phyloP scores from a whole-genome alignment of 2,888 invertebrate genomes.

The Emmelina monodactyla region DNA sequence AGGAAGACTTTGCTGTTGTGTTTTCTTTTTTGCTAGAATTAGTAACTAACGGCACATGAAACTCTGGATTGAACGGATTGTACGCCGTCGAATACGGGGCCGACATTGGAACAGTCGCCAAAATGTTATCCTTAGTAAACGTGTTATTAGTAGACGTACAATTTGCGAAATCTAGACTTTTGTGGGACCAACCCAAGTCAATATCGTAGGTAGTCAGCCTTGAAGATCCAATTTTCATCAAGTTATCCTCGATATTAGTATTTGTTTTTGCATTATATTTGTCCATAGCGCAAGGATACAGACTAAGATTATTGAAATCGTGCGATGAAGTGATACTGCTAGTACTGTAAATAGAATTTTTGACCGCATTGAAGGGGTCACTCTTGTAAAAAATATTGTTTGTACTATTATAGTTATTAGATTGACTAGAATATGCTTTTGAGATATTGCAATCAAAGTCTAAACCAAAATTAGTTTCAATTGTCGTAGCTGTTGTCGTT shows the following conservation, averaged over 20 bases:
- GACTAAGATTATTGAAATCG: slow-evolving; percentile 48
- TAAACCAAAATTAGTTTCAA: slow-evolving; percentile 39
- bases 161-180: slow-evolving; percentile 53
- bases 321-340: slow-evolving; percentile 52
- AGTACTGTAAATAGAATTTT: slow-evolving; percentile 52
- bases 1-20: slow-evolving; percentile 34
- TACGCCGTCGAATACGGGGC: slow-evolving; percentile 43
- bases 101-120: slow-evolving; percentile 31
- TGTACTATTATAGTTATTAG: slow-evolving; percentile 30
- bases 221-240: slow-evolving; percentile 56
- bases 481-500: slow-evolving; percentile 33
- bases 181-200: slow-evolving; percentile 58
- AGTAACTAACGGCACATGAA: slow-evolving; percentile 48
- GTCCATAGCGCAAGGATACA: slow-evolving; percentile 59
- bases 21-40: slow-evolving; percentile 42
- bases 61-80: slow-evolving; percentile 56
- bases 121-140: slow-evolving; percentile 45
- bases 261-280: slow-evolving; percentile 51
- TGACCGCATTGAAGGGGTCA: slow-evolving; percentile 46
- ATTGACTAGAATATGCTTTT: slow-evolving; percentile 36
- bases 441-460: slow-evolving; percentile 50
- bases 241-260: slow-evolving; percentile 46
- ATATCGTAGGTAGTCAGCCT: slow-evolving; percentile 57
- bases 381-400: slow-evolving; percentile 52
- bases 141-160: slow-evolving; percentile 39